Conservation (phyloP, 2,797 vertebrate species). For the Telmatherina bonti region DNA sequence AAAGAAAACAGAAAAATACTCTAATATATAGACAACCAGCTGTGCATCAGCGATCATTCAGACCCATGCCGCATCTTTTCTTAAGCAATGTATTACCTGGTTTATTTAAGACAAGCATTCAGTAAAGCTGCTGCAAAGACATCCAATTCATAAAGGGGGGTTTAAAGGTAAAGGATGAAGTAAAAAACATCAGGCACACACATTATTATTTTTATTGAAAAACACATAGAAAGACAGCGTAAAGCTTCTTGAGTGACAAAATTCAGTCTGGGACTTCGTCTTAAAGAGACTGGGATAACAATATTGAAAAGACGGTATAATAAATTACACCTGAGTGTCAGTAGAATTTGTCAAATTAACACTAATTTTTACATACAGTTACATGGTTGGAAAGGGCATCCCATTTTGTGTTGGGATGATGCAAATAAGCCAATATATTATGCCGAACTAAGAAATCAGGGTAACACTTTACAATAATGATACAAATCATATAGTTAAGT, state of each 20-base stretch:
- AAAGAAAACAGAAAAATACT: background rate
- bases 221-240: constrained; percentile 10
- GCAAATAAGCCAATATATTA: background rate
- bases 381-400: background rate
- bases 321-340: background rate
- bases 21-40: background rate
- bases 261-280: too few relatives aligned
- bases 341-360: background rate
- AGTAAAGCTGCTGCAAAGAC: constrained; percentile 24
- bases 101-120: constrained; percentile 12
- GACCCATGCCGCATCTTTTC: background rate
- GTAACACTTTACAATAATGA: too few relatives aligned
- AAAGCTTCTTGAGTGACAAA: background rate
- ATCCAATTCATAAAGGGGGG: constrained; percentile 24
- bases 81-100: background rate
- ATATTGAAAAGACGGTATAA: background rate
- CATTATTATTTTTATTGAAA: constrained; percentile 23
- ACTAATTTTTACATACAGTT: too few relatives aligned
- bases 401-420: too few relatives aligned
- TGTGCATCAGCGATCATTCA: constrained; percentile 17
- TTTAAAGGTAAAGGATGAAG: constrained; percentile 21
- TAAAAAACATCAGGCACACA: constrained; percentile 15
- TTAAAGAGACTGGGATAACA: background rate
- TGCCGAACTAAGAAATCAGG: background rate
- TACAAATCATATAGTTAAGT: too few relatives aligned